Evolutionary conservation across 2,113 vertebrate genomes (phyloP).

Genomic region (Datnioides undecimradiatus): DNA sequence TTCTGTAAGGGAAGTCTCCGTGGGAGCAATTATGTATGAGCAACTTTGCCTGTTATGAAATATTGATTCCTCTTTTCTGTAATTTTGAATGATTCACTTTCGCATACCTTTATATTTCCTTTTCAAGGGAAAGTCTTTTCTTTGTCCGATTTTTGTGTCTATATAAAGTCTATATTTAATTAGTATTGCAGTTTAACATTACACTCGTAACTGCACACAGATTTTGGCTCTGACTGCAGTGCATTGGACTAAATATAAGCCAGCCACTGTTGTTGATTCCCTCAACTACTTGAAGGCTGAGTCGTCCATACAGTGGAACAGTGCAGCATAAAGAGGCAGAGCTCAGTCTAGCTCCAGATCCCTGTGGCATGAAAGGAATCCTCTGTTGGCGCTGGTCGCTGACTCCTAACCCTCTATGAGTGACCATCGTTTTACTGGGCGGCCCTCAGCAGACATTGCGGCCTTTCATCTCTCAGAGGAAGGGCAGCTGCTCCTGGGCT

Average conservation of each 20-base stretch:
- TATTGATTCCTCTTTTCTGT: constrained; percentile 48
- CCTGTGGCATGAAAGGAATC: constrained; percentile 71
- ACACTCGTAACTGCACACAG: constrained; percentile 36
- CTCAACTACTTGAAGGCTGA: constrained; percentile 36
- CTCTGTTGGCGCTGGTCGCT: constrained; percentile 61
- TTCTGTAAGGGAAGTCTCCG: constrained; percentile 51
- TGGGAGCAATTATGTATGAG: constrained; percentile 65
- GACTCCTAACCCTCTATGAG: constrained; percentile 32
- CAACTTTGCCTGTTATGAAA: constrained; percentile 56
- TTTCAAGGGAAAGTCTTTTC: not conserved
- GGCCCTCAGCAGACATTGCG: constrained; percentile 57
- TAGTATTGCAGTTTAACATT: constrained; percentile 11
- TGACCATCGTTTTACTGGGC: constrained; percentile 58
- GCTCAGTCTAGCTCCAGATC: constrained; percentile 57
- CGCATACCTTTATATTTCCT: not conserved
- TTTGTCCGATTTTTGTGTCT: too few species aligned
- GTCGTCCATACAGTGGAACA: constrained; percentile 37
- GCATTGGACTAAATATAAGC: not conserved
- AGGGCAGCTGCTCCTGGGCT: constrained; percentile 56
- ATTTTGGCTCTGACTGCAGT: not conserved
- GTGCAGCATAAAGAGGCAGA: constrained; percentile 36
- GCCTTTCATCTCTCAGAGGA: constrained; percentile 67
- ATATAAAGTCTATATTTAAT: constrained; percentile 6
- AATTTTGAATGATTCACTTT: constrained; percentile 26
- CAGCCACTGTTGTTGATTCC: not conserved